Percentiles rank a stretch among this genome's conserved stretches.
Conservation (phyloP, 1,140 invertebrate genomes). For the Drosophila obscura region DNA sequence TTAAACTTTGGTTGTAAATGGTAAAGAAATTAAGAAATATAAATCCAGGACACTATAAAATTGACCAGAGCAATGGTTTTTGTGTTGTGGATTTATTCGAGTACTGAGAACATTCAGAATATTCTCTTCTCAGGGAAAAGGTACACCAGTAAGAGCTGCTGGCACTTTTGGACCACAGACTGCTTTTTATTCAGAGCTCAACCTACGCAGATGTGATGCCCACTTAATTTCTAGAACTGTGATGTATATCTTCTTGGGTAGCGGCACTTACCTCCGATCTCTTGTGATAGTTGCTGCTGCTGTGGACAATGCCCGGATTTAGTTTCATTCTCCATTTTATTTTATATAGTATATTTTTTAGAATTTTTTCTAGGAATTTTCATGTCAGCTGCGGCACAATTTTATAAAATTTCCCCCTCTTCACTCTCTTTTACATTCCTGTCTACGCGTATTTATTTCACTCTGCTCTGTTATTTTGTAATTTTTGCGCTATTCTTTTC, state of each 20-base stretch:
- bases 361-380: slow-evolving; percentile 14
- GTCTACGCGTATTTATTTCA: too few species aligned
- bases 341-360: background rate
- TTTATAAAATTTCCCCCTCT: background rate
- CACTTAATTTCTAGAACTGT: background rate
- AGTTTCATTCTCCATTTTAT: slow-evolving; percentile 11
- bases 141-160: background rate
- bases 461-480: slow-evolving; percentile 3
- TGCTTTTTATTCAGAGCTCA: too few species aligned
- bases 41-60: background rate
- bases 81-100: background rate
- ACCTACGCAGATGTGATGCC: too few species aligned
- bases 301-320: too few species aligned
- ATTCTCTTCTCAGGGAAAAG: background rate
- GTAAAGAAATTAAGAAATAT: slow-evolving; percentile 5
- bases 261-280: background rate
- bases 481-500: slow-evolving; percentile 38
- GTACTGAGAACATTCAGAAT: background rate
- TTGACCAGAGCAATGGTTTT: background rate
- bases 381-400: background rate
- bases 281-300: background rate
- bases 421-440: background rate
- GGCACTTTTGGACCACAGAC: background rate
- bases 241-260: too few species aligned
- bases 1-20: background rate